Base-by-base conservation (phyloP, 2,888 invertebrate genomes). In the Parnassius apollo region DNA sequence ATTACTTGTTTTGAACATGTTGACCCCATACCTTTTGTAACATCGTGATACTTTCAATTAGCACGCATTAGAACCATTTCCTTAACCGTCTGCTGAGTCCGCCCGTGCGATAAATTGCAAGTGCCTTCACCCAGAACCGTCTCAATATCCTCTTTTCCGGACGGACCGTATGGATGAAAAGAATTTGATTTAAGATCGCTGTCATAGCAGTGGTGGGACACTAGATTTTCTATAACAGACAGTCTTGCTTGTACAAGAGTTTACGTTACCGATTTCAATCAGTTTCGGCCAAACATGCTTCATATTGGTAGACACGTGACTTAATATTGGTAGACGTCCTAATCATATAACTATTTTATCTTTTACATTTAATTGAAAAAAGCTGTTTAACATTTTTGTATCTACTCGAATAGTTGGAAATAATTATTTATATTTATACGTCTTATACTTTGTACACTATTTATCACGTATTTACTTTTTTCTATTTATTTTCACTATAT, bases 131-230 rank as follows among this genome's bases (percentile, higher is more conserved):
- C 61, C 78, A 82, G 80, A 85, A 83, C 82, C 76, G 72, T 77
- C 80, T 73, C 78, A 84, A 85, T 88, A 85, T 82, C 81, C 81
- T 78, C 65, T 66, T 77, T 85, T 88, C 87, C 89, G 87, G 84
- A 67, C 68, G 72, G 68, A 78, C 81, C 10, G n/a, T 42, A 49
- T 13, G 60, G 55, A 55, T 50, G 50, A 54, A 57, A 61, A 61
- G 60, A 61, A 44, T 61, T 49, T 12, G 25, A 35, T 56, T 12
- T 7, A 18, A 52, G 54, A 60, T 55, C 44, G 60, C 54, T 48
- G 42, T 35, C 59, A 9, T 25, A 12, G 35, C 13, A 45, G 52
- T 59, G 35, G 45, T 25, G 45, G 45, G 13, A 8, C 42, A 46
- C 59, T 46, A 46, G 46, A 59, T 53, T 13, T 42, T 46, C 42